Evolutionary conservation across 1,140 invertebrate species (phyloP).

Genomic region (Ditylenchus dipsaci): DNA sequence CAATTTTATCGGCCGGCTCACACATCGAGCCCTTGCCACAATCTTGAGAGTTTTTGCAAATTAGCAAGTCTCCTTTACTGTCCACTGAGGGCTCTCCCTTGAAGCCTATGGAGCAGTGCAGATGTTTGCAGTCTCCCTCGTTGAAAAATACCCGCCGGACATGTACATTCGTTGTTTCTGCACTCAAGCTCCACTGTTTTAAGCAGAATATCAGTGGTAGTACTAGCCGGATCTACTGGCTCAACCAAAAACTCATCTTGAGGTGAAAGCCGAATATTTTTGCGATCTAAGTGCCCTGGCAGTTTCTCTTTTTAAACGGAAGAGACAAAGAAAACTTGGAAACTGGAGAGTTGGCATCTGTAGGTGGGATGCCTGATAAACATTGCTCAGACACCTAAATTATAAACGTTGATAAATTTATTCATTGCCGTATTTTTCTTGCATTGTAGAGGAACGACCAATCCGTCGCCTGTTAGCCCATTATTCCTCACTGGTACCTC

Average conservation of each 20-base stretch:
- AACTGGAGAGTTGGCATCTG: no score
- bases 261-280: no score
- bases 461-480: no score
- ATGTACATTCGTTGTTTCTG: constrained; percentile 34
- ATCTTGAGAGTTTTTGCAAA: constrained; percentile 35
- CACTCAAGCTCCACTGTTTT: constrained; percentile 40
- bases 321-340: no score
- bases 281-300: no score
- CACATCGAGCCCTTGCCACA: constrained; percentile 48
- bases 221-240: neutral
- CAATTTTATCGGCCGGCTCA: constrained; percentile 46
- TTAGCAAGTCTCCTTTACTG: constrained; percentile 29
- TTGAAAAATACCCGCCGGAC: constrained; percentile 39
- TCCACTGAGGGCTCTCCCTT: constrained; percentile 46
- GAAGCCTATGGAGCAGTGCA: constrained; percentile 42
- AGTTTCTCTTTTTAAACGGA: no score
- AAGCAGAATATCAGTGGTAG: neutral
- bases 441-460: no score
- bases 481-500: no score
- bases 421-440: no score
- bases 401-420: neutral
- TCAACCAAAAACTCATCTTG: no score
- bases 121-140: constrained; percentile 44
- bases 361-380: constrained; percentile 20
- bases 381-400: constrained; percentile 39